A percentile compares a stretch with the other conserved stretches of the same genome.
phyloP scores from a whole-genome alignment of 2,797 vertebrate genomes.

The Margarornis squamiger region DNA sequence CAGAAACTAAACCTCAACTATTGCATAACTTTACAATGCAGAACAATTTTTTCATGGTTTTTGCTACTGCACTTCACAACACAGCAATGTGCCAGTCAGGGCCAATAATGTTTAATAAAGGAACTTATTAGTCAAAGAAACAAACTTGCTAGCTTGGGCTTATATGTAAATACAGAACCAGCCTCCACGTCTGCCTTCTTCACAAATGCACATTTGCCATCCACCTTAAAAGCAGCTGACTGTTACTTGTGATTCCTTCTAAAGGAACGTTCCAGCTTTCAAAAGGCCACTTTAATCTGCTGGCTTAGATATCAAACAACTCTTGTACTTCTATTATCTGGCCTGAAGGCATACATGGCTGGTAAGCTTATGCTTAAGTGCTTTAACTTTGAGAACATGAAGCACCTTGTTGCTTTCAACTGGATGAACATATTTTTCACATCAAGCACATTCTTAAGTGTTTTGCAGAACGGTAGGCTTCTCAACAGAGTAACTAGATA shows the following conservation, averaged over 20 bases:
- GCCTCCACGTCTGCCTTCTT: not conserved
- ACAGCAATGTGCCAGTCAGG: not conserved
- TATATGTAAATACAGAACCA: not conserved
- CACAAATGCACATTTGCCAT: not conserved
- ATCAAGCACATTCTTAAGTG: not conserved
- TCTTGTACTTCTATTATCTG: not conserved
- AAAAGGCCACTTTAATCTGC: not conserved
- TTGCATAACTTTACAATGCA: not conserved
- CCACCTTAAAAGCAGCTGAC: not conserved
- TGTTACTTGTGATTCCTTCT: not conserved
- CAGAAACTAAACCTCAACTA: not conserved
- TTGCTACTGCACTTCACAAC: not conserved
- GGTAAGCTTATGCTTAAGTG: not conserved
- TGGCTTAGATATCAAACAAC: not conserved
- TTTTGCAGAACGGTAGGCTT: not conserved
- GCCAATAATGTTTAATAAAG: not conserved
- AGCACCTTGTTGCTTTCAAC: constrained; percentile 7
- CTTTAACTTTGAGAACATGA: not conserved
- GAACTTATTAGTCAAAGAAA: not conserved
- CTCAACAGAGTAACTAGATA: not conserved
- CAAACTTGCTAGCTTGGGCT: not conserved
- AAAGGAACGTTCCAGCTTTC: not conserved
- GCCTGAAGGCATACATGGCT: not conserved
- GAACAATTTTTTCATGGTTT: not conserved
- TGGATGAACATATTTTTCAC: not conserved